Conservation (phyloP, 2,888 invertebrate species). For the Cheilosia grossa region DNA sequence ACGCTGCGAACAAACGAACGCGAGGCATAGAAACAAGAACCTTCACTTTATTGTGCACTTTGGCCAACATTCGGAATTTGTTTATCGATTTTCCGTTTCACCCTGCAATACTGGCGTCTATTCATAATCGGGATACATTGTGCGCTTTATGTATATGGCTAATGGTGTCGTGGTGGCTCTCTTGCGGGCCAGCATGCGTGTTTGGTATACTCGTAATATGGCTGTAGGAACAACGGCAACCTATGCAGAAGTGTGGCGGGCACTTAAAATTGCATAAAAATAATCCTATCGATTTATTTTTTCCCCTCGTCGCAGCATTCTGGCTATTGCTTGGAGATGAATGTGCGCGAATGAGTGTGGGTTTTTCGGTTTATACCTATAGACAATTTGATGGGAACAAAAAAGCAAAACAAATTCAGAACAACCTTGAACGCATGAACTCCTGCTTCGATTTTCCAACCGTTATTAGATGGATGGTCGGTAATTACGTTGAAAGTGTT, state of each 20-base stretch:
- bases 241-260: conserved; percentile 4
- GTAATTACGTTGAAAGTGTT: conserved; percentile 29
- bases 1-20: conserved; percentile 13
- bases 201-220: neutral
- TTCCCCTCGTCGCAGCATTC: neutral
- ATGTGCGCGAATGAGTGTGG: neutral
- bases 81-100: conserved; percentile 62
- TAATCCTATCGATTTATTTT: conserved; percentile 63
- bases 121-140: conserved; percentile 14
- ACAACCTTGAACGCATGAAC: conserved; percentile 70
- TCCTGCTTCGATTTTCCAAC: conserved; percentile 59
- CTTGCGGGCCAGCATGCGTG: conserved; percentile 29
- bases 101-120: conserved; percentile 1
- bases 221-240: neutral
- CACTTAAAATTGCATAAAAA: conserved; percentile 58
- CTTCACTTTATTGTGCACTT: conserved; percentile 45
- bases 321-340: conserved; percentile 12
- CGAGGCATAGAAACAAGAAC: conserved; percentile 42
- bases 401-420: conserved; percentile 15
- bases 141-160: neutral
- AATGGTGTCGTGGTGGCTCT: conserved; percentile 6
- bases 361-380: conserved; percentile 8
- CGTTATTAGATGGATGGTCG: neutral
- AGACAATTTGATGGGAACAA: conserved; percentile 49
- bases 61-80: conserved; percentile 46